Base-by-base conservation (phyloP, 2,113 vertebrate species). In the Rhineura floridana region DNA sequence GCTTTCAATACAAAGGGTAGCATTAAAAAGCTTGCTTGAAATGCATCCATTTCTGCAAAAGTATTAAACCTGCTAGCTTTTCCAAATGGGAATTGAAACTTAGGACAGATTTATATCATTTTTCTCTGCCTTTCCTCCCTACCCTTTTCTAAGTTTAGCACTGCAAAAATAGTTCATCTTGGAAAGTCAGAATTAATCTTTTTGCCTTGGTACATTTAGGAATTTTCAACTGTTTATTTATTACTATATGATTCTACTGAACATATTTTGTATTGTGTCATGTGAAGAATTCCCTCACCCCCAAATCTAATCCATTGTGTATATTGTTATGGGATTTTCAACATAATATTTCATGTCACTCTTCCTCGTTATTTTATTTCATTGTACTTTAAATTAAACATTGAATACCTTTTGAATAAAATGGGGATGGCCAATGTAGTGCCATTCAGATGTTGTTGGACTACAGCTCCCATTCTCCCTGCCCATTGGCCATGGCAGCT, bases 51-150 rank as follows among this genome's bases (percentile, higher is more conserved):
- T 83, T 79, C 30, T 85, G 39, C 46, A 50, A 84, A 88, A 84
- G 63, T 28, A 83, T 84, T 69, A 88, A 88, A 69, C 36, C 42
- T 52, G 62, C 48, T 85, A 85, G 63, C 42, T 85, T 72, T 84
- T 76, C 48, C 65, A 85, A 80, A 62, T 63, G 52, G 65, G 50
- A 81, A 87, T 30, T 59, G 50, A 81, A 81, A 81, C 36, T 42
- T 87, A 48, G 48, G 82, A 46, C 23, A 69, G 39, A 84, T 88
- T 52, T 72, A 62, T 80, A 85, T 72, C 28, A 9, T 73, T 85
- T 73, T 70, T 65, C 39, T 42, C 75, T 42, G 23, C 36, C n/a
- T 25, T 55, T n/a, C 36, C 6, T 44, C 42, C 28, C 42, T 65
- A 12, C 25, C 46, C 48, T 75, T 72, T 44, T 21, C 73, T 59